phyloP scores from a whole-genome alignment of 2,888 invertebrate species.

The Ceramica pisi region DNA sequence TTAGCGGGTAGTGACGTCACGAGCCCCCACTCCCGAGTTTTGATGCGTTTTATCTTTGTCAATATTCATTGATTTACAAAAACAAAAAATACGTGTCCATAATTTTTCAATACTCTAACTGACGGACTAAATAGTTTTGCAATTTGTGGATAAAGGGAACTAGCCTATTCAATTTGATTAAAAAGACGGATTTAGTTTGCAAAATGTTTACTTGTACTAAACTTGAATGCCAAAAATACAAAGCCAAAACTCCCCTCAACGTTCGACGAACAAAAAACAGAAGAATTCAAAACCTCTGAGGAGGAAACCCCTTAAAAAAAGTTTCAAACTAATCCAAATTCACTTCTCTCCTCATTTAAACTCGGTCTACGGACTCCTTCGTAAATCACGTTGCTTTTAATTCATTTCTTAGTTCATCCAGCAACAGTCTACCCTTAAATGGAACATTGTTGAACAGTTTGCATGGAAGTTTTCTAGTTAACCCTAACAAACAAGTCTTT shows the following conservation, averaged over 20 bases:
- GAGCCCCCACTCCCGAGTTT: too few relatives aligned
- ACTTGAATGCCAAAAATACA: slow-evolving; percentile 1
- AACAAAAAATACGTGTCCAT: too few relatives aligned
- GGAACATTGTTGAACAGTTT: slow-evolving; percentile 58
- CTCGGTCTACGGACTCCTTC: slow-evolving; percentile 35
- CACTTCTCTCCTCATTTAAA: slow-evolving; percentile 52
- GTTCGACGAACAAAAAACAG: slow-evolving; percentile 6
- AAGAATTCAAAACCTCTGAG: slow-evolving; percentile 28
- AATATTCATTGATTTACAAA: too few relatives aligned
- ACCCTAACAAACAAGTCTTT: slow-evolving; percentile 56
- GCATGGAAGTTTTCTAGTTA: slow-evolving; percentile 61
- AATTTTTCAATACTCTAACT: too few relatives aligned
- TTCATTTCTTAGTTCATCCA: slow-evolving; percentile 56
- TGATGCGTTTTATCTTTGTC: too few relatives aligned
- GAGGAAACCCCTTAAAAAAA: slow-evolving; percentile 39
- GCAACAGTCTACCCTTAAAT: slow-evolving; percentile 40
- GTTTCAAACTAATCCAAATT: slow-evolving; percentile 54
- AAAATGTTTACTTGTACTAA: neutral
- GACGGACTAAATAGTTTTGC: too few relatives aligned
- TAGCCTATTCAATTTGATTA: neutral
- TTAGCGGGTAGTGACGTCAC: too few relatives aligned
- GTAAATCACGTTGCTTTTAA: slow-evolving; percentile 59
- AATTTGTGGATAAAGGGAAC: too few relatives aligned
- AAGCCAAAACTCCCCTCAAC: slow-evolving; percentile 14
- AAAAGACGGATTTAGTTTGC: neutral